phyloP scores from a whole-genome alignment of 1,140 invertebrate species.

The Papilio polyxenes region DNA sequence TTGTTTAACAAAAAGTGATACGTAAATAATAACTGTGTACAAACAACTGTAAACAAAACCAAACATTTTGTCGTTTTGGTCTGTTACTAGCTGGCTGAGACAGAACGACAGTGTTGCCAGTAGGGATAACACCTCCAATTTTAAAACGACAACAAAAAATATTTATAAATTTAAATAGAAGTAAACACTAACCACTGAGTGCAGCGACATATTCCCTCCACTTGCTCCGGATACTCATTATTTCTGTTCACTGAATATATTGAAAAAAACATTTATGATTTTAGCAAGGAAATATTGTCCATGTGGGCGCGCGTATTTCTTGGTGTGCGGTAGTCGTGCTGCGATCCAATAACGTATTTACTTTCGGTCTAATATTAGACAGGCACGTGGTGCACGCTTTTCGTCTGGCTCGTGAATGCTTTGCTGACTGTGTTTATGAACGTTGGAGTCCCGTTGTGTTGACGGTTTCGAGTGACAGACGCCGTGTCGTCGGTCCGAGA shows the following conservation, averaged over 20 bases:
- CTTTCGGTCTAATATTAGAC: constrained; percentile 66
- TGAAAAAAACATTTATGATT: constrained; percentile 71
- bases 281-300: constrained; percentile 50
- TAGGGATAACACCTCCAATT: background rate
- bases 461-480: constrained; percentile 71
- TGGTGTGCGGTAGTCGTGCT: constrained; percentile 33
- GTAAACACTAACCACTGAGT: constrained; percentile 72
- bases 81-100: constrained; percentile 1
- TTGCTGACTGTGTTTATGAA: constrained; percentile 52
- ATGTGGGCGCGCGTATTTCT: constrained; percentile 56
- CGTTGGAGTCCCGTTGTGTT: constrained; percentile 62
- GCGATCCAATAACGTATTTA: constrained; percentile 50
- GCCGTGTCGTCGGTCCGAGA: constrained; percentile 35
- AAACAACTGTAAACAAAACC: constrained; percentile 27
- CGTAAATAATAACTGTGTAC: constrained; percentile 31
- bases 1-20: constrained; percentile 4
- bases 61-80: constrained; percentile 25
- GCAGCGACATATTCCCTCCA: constrained; percentile 75
- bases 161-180: constrained; percentile 52
- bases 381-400: constrained; percentile 69
- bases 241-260: constrained; percentile 57
- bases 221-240: constrained; percentile 69
- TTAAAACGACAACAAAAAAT: constrained; percentile 37
- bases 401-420: constrained; percentile 69
- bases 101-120: constrained; percentile 42